phyloP scores from a whole-genome alignment of 2,888 invertebrate species.

The Aspidiotus rigidus region DNA sequence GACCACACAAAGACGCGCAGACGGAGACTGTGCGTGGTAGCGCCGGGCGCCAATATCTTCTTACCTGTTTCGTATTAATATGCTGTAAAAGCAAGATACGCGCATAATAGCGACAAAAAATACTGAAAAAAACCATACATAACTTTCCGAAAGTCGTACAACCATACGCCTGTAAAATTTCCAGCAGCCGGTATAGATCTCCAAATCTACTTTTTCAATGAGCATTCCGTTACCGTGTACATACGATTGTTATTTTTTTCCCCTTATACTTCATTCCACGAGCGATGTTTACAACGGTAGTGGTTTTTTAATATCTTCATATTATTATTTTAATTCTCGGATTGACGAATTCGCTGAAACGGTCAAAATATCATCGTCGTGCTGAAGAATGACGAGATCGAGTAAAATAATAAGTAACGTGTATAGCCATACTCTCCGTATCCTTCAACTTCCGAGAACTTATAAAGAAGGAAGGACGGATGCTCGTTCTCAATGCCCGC shows the following conservation, averaged over 20 bases:
- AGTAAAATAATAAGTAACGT: neutral
- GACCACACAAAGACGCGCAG: conserved; percentile 31
- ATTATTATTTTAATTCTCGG: conserved; percentile 2
- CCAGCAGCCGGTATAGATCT: conserved; percentile 27
- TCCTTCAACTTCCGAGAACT: no score
- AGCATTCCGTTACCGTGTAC: conserved; percentile 5
- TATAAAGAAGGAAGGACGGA: no score
- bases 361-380: neutral
- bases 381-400: neutral
- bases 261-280: neutral
- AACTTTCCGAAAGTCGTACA: conserved; percentile 2
- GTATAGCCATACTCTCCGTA: no score
- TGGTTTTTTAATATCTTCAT: conserved; percentile 3
- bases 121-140: neutral
- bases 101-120: conserved; percentile 12
- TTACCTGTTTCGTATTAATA: conserved; percentile 30
- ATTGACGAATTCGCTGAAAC: neutral
- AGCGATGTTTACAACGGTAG: neutral
- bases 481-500: no score
- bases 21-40: conserved; percentile 20
- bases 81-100: conserved; percentile 9
- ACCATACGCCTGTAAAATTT: conserved; percentile 4
- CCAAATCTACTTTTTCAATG: conserved; percentile 11
- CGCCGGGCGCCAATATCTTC: conserved; percentile 31
- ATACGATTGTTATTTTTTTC: conserved; percentile 1